Base-by-base conservation (phyloP, 2,113 vertebrate species). In the Spheniscus mendiculus region DNA sequence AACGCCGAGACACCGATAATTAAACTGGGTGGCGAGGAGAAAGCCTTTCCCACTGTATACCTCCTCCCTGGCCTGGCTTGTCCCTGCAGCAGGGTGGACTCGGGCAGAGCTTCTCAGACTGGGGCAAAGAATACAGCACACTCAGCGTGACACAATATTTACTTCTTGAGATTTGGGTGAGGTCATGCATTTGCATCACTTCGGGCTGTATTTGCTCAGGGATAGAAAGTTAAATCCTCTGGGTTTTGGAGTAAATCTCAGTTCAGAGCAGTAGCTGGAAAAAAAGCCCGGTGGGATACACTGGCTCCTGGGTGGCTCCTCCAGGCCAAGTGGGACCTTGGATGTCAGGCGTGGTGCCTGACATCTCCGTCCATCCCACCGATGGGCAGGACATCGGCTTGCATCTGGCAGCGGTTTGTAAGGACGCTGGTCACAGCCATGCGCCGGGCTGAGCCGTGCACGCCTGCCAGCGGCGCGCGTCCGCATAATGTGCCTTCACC, bases 401-500 rank as follows among this genome's bases (percentile, higher is more conserved):
- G 42, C 45, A 62, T 19, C 21, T 42, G 34, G 38, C 38, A 55
- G 49, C 2, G 3, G 49, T 11, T n/a, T 4, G 8, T 1, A 3
- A 73, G n/a, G 58, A 83, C 0, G 8, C 7, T 1, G 16, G 55
- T 65, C 32, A 69, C 30, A 85, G 88, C 56, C 78, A 50, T 0
- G 0, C 2, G 16, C 25, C 5, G 4, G 32, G 29, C 71, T 55
- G 49, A 81, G 74, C 80, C 0, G 0, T 8, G 44, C 49, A 32
- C 0, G 2, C 40, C 15, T 27, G 52, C 36, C 6, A 0, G 16
- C 3, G 34, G 19, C 6, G 14, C 1, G 2, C 3, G 5, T 32
- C 65, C 9, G 2, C 7, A 2, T 30, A 29, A 85, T 0, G 6
- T 42, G 77, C 42, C 69, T 92, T 78, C 3, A 15, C 19, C 56